Conservation (phyloP, 1,140 invertebrate genomes). For the Dendrolimus kikuchii region DNA sequence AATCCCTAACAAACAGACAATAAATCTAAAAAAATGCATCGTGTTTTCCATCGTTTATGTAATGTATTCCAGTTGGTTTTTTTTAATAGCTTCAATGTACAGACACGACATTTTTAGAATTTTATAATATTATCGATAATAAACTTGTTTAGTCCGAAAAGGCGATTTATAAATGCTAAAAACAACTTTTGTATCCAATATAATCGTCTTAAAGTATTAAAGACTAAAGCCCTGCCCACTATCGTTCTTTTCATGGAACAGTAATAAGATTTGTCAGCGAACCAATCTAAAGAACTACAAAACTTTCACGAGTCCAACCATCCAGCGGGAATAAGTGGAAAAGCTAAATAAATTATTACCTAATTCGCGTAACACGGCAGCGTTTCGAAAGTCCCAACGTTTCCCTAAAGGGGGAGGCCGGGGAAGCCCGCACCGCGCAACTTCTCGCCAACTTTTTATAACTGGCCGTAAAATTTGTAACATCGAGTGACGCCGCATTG, state of each 20-base stretch:
- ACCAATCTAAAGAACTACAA: too few relatives aligned
- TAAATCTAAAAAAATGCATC: too few relatives aligned
- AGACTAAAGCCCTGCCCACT: neutral
- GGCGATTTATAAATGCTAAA: too few relatives aligned
- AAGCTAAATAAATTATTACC: constrained; percentile 42
- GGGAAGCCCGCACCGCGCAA: constrained; percentile 19
- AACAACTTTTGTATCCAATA: neutral
- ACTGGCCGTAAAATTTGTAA: constrained; percentile 20
- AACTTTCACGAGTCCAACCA: neutral
- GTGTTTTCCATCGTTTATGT: too few relatives aligned
- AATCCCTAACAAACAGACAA: too few relatives aligned
- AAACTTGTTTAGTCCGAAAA: too few relatives aligned
- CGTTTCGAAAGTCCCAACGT: constrained; percentile 29
- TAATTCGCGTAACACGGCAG: constrained; percentile 37
- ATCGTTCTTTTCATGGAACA: too few relatives aligned
- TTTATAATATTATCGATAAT: too few relatives aligned
- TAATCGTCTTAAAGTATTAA: neutral
- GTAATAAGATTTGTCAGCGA: too few relatives aligned
- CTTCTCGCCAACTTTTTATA: constrained; percentile 34
- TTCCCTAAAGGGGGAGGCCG: constrained; percentile 14
- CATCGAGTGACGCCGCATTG: constrained; percentile 14
- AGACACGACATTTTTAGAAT: too few relatives aligned
- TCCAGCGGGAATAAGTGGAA: constrained; percentile 20
- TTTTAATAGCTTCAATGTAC: too few relatives aligned
- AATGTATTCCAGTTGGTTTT: too few relatives aligned